Percentiles rank a stretch among this genome's conserved stretches.
Conservation (phyloP, 1,140 invertebrate genomes). For the Bombyx mandarina region DNA sequence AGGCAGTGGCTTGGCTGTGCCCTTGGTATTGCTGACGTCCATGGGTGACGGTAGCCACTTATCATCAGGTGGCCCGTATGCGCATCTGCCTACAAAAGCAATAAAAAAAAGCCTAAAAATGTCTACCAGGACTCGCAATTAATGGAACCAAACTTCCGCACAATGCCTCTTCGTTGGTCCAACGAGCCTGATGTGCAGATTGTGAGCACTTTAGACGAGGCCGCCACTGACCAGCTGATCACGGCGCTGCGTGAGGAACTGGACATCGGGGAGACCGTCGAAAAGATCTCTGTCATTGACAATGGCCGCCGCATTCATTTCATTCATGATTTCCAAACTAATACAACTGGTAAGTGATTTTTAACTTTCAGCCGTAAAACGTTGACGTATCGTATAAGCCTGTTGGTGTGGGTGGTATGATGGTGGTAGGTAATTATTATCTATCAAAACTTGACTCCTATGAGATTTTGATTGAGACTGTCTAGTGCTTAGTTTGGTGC, state of each 20-base stretch:
- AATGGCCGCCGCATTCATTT: slow-evolving; percentile 84
- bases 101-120: no score
- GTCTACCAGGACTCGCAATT: slow-evolving; percentile 29
- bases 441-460: no score
- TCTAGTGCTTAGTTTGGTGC: no score
- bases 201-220: slow-evolving; percentile 31
- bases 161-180: slow-evolving; percentile 31
- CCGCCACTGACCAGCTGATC: slow-evolving; percentile 17
- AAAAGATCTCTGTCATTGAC: slow-evolving; percentile 78
- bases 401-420: background rate
- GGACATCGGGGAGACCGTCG: slow-evolving; percentile 38
- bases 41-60: no score
- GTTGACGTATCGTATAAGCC: background rate
- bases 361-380: background rate
- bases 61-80: no score
- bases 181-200: slow-evolving; percentile 31
- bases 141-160: slow-evolving; percentile 19
- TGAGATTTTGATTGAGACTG: no score
- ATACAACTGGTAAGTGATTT: slow-evolving; percentile 76
- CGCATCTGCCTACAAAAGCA: no score
- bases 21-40: no score
- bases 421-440: background rate
- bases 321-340: slow-evolving; percentile 90
- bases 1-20: no score
- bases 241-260: slow-evolving; percentile 42